Base-by-base conservation (phyloP, 2,797 vertebrate genomes). In the Clarias fuscus region DNA sequence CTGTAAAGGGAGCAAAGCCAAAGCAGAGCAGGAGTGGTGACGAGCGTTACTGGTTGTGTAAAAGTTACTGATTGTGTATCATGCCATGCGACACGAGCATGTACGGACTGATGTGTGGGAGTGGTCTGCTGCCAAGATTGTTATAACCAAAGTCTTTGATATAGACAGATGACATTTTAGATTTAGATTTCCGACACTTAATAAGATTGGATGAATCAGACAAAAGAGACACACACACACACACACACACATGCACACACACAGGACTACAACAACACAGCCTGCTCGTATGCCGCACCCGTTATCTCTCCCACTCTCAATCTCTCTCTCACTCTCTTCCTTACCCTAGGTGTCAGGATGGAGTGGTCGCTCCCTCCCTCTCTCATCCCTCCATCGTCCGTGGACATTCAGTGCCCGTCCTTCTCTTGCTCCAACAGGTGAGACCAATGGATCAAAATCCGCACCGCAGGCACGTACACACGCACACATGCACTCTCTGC, bases 221-320 rank as follows among this genome's bases (percentile, higher is more conserved):
- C 67, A 48, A 53, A n/a, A 56, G 67, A 73, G 17, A 68, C 43
- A n/a, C n/a, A n/a, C n/a, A n/a, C n/a, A n/a, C n/a, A n/a, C n/a
- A 78, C 22, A 30, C 71, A 76, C 27, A 70, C 68, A 48, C 75
- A 33, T 43, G 43, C 37, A 72, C 20, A 53, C n/a, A 84, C 20
- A 84, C 59, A n/a, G 76, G 78, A 75, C 65, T 79, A 53, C 79
- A 89, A 89, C 85, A 91, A 91, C 80, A 40, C 84, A 76, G 67
- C 71, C 62, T 65, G 59, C 85, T 84, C 43, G 77, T 76, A 87
- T 86, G 89, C 89, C 84, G 89, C 82, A 86, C 77, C 85, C 75
- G 4, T 67, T 61, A 85, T 75, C 30, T 59, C 33, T 33, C 30
- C 3, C 53, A 10, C 56, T 5, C 53, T 17, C 43, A 14, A 11